Base-by-base conservation (phyloP, 1,140 invertebrate species). In the Bombus vancouverensis region DNA sequence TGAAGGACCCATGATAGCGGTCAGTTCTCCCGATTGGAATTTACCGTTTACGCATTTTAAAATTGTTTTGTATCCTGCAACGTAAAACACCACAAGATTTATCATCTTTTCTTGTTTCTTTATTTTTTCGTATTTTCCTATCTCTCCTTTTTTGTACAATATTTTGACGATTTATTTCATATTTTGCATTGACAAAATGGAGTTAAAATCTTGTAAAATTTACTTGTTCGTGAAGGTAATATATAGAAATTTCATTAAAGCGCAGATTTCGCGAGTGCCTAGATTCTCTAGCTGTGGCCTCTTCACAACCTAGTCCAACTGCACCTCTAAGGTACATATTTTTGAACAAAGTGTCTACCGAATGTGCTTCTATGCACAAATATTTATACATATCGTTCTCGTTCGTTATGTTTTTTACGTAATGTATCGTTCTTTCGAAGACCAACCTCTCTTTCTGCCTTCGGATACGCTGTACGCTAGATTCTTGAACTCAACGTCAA, bases 1-100 rank as follows among this genome's bases (percentile, higher is more conserved):
- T 2, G 98, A 98, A 62, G 98, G 98, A 65, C 98, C 98, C 98
- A 99, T 98, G 73, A 99, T 99, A 34, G 98, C 98, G 1, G 98
- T 98, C 71, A 99, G 94, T 95, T 98, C 96, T 87, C 98, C 96
- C 84, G 97, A 97, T 86, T 96, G 95, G 95, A 98, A 97, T 91
- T 97, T 97, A 57, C 98, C 98, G 93, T 97, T 98, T n/a, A 98
- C 97, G 88, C 97, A 96, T 95, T 98, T 98, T 44, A 99, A 94
- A 89, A 98, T 97, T 65, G 97, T 97, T 94, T 98, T 98, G 90
- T 97, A 97, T 2, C 95, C 96, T 96, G 89, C 25, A 95, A 95
- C n/a, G 83, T 86, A 74, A 91, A 89, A 73, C 15, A 13, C 28
- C 9, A 4, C 42, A 13, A 78, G n/a, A 32, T 10, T 62, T 12